Percentiles rank a stretch among this genome's conserved stretches.
Conservation (phyloP, 2,113 vertebrate genomes). For the Rhegmatorhina hoffmannsi region DNA sequence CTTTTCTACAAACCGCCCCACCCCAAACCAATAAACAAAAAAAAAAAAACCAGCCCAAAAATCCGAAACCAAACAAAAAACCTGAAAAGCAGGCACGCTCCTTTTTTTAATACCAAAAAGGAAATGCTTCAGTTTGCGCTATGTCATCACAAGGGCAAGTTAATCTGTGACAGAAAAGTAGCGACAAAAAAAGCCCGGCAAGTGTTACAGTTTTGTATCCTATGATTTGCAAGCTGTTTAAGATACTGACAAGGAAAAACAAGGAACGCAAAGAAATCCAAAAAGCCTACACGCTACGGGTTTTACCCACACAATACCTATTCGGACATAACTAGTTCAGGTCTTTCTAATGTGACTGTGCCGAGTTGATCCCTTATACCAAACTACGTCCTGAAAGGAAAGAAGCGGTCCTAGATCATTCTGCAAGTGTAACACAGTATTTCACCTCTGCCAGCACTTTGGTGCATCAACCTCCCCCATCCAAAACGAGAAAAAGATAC, state of each 20-base stretch:
- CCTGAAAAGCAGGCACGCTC: not conserved
- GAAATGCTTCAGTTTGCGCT: not conserved
- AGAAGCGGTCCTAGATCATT: not conserved
- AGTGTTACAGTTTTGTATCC: not conserved
- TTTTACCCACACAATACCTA: not conserved
- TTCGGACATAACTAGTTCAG: not conserved
- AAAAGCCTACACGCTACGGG: not conserved
- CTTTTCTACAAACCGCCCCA: not conserved
- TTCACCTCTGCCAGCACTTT: not conserved
- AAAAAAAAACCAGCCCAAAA: not conserved
- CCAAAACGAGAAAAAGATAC: conserved; percentile 27
- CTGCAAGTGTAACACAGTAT: conserved; percentile 9
- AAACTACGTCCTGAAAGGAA: not conserved
- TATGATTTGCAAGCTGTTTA: not conserved
- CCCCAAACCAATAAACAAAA: not conserved
- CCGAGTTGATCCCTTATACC: not conserved
- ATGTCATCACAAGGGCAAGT: conserved; percentile 21
- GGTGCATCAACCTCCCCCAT: conserved; percentile 46
- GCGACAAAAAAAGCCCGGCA: not conserved
- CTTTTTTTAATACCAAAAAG: not conserved
- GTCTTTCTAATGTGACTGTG: not conserved
- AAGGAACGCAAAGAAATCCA: not conserved
- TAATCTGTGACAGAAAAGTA: not conserved
- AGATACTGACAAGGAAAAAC: not conserved
- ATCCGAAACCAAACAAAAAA: not conserved